Evolutionary conservation across 2,797 vertebrate genomes (phyloP).

Genomic region (Discoglossus pictus): DNA sequence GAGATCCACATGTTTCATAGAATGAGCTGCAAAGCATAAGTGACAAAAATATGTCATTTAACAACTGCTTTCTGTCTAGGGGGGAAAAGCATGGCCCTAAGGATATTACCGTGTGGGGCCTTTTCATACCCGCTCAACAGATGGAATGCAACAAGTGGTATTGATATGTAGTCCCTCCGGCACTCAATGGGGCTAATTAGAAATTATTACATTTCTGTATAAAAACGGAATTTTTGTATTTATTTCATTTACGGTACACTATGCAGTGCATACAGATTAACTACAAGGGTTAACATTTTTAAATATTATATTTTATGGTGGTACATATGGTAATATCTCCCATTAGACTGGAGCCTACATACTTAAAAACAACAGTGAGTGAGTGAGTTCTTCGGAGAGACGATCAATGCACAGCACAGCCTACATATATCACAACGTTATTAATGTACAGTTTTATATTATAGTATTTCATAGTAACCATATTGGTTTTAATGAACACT

Average conservation of each 20-base stretch:
- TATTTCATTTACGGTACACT: conserved; percentile 11
- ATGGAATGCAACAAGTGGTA: conserved; percentile 40
- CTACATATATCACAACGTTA: conserved; percentile 74
- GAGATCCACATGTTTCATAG: conserved; percentile 14
- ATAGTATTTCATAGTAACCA: conserved; percentile 77
- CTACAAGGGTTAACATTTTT: conserved; percentile 23
- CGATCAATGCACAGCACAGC: conserved; percentile 68
- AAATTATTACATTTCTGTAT: conserved; percentile 33
- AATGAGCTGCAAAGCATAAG: conserved; percentile 28
- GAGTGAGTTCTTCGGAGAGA: conserved; percentile 51
- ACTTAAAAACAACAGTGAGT: conserved; percentile 56
- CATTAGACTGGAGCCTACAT: conserved; percentile 38
- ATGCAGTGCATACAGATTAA: neutral
- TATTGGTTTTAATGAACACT: conserved; percentile 79
- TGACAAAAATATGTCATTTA: conserved; percentile 43
- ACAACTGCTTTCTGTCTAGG: conserved; percentile 35
- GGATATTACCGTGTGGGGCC: conserved; percentile 19
- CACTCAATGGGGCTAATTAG: conserved; percentile 32
- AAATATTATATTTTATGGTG: neutral
- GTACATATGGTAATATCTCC: conserved; percentile 23
- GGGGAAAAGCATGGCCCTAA: conserved; percentile 20
- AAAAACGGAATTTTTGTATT: conserved; percentile 12
- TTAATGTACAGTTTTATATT: conserved; percentile 79
- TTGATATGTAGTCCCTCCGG: conserved; percentile 20
- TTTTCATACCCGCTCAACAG: conserved; percentile 30